Evolutionary conservation across 2,113 vertebrate species (phyloP).

Genomic region (Girardinichthys multiradiatus): DNA sequence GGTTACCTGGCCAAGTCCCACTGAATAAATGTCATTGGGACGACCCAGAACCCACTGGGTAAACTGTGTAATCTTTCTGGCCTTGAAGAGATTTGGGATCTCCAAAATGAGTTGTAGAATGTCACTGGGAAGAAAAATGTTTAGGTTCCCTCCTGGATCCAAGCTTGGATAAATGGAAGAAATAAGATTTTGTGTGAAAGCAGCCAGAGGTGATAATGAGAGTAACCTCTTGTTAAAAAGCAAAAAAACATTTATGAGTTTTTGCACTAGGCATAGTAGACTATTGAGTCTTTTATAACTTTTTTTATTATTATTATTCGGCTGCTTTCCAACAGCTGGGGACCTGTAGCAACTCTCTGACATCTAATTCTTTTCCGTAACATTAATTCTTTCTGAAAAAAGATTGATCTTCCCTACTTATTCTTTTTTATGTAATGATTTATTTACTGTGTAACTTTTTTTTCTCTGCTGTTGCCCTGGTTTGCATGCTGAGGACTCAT

Average conservation of each 20-base stretch:
- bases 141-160: too few relatives aligned
- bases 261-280: conserved; percentile 38
- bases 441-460: conserved; percentile 69
- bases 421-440: conserved; percentile 67
- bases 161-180: background rate
- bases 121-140: too few relatives aligned
- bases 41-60: too few relatives aligned
- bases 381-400: conserved; percentile 46
- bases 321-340: conserved; percentile 31
- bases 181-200: conserved; percentile 26
- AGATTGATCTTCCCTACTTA: conserved; percentile 43
- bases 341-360: conserved; percentile 27
- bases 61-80: too few relatives aligned
- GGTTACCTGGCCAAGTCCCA: too few relatives aligned
- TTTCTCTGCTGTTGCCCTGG: conserved; percentile 42
- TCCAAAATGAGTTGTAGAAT: too few relatives aligned
- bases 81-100: too few relatives aligned
- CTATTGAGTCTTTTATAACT: conserved; percentile 31
- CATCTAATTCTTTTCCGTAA: conserved; percentile 49
- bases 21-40: too few relatives aligned
- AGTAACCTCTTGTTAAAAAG: conserved; percentile 31
- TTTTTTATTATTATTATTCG: conserved; percentile 6
- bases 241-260: conserved; percentile 34
- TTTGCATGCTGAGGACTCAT: conserved; percentile 68
- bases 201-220: conserved; percentile 29